A percentile compares a stretch with the other conserved stretches of the same genome.
Conservation (phyloP, 92 coral and sea anemone species). For the Epizoanthus scotinus region DNA sequence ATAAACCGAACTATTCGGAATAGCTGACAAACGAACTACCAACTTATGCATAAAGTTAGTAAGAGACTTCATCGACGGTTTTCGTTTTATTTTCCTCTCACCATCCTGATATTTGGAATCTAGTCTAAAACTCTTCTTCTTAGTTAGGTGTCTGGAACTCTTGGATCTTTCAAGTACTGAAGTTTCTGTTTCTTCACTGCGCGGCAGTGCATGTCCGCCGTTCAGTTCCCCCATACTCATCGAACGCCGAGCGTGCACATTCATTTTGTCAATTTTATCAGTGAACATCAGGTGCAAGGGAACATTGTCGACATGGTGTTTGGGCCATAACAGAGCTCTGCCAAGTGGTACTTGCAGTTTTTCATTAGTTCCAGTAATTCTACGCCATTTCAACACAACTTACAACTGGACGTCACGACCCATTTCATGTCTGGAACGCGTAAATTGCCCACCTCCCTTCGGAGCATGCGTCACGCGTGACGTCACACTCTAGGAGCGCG, state of each 20-base stretch:
- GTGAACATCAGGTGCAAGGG: not conserved
- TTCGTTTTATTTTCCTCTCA: constrained; percentile 66
- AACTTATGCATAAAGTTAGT: constrained; percentile 77
- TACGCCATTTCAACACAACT: not conserved
- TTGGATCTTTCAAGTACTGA: constrained; percentile 72
- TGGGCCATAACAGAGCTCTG: not conserved
- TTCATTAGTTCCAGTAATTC: not conserved
- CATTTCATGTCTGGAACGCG: constrained; percentile 37
- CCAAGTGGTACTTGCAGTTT: not conserved
- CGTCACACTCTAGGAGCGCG: constrained; percentile 1
- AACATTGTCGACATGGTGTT: not conserved
- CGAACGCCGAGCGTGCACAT: constrained; percentile 51
- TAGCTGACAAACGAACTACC: constrained; percentile 62
- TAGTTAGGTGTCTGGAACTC: constrained; percentile 71
- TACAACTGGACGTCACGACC: constrained; percentile 17
- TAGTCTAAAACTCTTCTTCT: constrained; percentile 77
- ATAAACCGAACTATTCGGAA: constrained; percentile 58
- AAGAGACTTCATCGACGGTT: constrained; percentile 80
- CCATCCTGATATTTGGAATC: constrained; percentile 61
- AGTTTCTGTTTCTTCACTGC: constrained; percentile 54
- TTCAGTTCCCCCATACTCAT: constrained; percentile 81
- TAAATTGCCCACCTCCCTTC: constrained; percentile 12
- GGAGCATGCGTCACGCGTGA: constrained; percentile 44
- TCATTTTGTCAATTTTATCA: constrained; percentile 4
- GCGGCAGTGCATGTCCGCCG: constrained; percentile 74